phyloP scores from a whole-genome alignment of 2,888 invertebrate species.

The Lasioglossum morio region DNA sequence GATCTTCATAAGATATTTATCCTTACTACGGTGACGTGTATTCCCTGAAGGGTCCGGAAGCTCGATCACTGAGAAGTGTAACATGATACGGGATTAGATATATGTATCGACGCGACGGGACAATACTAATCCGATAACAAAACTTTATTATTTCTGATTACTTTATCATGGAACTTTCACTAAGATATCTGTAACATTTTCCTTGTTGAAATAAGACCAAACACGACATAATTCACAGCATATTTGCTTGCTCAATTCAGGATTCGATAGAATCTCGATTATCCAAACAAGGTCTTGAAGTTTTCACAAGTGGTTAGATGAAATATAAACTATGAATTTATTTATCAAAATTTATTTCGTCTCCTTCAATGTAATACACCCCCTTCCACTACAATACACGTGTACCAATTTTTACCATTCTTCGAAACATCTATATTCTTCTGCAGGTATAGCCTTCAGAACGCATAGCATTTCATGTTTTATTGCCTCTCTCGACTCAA shows the following conservation, averaged over 20 bases:
- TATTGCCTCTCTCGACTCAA: neutral
- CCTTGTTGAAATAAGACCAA: neutral
- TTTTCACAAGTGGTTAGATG: neutral
- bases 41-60: neutral
- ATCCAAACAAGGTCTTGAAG: neutral
- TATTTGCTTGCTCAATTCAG: neutral
- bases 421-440: no score
- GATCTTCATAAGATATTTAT: neutral
- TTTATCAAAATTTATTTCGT: neutral
- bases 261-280: neutral
- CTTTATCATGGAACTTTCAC: neutral
- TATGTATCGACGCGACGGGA: neutral
- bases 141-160: neutral
- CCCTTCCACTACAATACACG: neutral
- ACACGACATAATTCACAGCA: neutral
- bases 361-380: neutral
- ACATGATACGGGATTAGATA: neutral
- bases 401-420: neutral
- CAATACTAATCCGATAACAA: neutral
- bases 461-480: neutral
- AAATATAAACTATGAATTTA: neutral
- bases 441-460: no score
- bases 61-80: neutral
- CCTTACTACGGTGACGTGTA: neutral
- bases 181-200: neutral